Evolutionary conservation across 2,797 vertebrate genomes (phyloP), one percentile per base, ranked within the genome.

Genomic region (Aldrovandia affinis): DNA sequence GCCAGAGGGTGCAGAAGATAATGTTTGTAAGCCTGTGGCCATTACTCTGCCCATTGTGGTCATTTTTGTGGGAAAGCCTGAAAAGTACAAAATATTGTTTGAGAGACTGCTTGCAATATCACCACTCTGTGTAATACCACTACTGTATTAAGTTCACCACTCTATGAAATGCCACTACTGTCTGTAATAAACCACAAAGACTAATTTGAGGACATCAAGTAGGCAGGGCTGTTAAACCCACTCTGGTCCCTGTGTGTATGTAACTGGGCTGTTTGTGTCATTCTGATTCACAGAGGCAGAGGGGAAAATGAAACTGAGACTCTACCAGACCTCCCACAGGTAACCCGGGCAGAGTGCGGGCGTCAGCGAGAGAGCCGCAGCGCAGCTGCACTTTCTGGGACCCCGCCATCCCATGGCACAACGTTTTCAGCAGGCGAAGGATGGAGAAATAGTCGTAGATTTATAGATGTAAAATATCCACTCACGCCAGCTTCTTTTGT

Each of bases 171-270:
- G 14, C 10, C n/a, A 28, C 9, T 12, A 65, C 61, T 65, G 28
- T 59, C 0, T 12, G 30, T 30, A 28, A 30, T 65, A 30, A 12
- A 65, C 25, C 61, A 65, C 28, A n/a, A 28, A 65, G 28, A n/a
- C 61, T 65, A 30, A 30, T 65, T 65, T 65, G n/a, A 65, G 61
- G 61, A 12, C 22, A 59, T 59, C 7, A 59, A 5, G 22, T 8
- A 65, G 61, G 28, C 61, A 28, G 57, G 1, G 28, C 10, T 65
- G 28, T 28, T 28, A 65, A 65, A 65, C 28, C 28, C 7, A 20
- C 78, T 80, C 78, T 14, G n/a, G 28, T 54, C 47, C 78, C 78
- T 54, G 54, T 57, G 52, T 36, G 33, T 80, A 39, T 80, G 79
- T 59, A 22, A 59, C 20, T 25, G n/a, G 52, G 8, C n/a, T 33